Evolutionary conservation across 2,888 invertebrate genomes (phyloP).

Genomic region (Hyposoter didymator): DNA sequence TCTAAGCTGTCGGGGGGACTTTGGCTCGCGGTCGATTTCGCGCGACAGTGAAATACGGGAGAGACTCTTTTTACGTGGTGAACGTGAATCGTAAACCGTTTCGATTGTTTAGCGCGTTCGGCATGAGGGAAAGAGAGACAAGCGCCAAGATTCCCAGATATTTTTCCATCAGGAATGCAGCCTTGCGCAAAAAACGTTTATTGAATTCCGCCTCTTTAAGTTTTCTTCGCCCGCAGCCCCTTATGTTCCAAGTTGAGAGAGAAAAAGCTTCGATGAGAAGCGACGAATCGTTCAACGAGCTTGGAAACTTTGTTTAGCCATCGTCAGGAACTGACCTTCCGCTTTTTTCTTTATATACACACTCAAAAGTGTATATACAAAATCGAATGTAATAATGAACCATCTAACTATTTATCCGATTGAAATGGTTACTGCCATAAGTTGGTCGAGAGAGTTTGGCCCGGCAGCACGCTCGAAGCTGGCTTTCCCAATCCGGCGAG

Average conservation of each 20-base stretch:
- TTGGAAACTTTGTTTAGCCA: slow-evolving; percentile 47
- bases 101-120: slow-evolving; percentile 9
- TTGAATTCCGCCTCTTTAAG: slow-evolving; percentile 8
- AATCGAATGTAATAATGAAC: slow-evolving; percentile 77
- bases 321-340: slow-evolving; percentile 47
- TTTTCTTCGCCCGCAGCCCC: not conserved
- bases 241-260: not conserved
- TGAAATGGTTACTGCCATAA: slow-evolving; percentile 82
- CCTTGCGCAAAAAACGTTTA: not conserved
- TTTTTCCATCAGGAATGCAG: not conserved
- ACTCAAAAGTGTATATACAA: slow-evolving; percentile 70
- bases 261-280: not conserved
- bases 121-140: slow-evolving; percentile 45
- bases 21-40: not conserved
- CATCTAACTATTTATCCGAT: slow-evolving; percentile 71
- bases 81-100: slow-evolving; percentile 1
- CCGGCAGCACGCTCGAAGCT: slow-evolving; percentile 75
- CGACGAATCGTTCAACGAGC: slow-evolving; percentile 25
- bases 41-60: slow-evolving; percentile 8
- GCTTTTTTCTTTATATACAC: not conserved
- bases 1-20: not conserved
- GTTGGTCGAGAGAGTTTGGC: slow-evolving; percentile 83
- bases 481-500: slow-evolving; percentile 80
- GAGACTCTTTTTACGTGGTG: slow-evolving; percentile 21
- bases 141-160: slow-evolving; percentile 19